These are phyloP conservation scores for Anabacerthia variegaticeps DNA, from an alignment of 2,797 vertebrate genomes.

Conservation along the genomic window DNA sequence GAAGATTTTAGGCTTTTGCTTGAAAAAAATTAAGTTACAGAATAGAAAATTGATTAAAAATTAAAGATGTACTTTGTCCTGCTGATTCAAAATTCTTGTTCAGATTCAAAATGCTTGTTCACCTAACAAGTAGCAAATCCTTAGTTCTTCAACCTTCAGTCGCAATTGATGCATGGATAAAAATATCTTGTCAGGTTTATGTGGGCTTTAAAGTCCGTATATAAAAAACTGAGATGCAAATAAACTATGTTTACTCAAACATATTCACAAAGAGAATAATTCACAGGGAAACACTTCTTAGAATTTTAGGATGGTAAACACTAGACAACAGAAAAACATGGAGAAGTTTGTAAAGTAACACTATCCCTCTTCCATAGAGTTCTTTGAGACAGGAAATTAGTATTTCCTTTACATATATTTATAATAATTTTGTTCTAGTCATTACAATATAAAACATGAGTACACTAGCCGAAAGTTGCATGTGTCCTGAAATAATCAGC, in stretches of 20 bases:
- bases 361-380: rapidly evolving
- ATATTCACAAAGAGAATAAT: not conserved
- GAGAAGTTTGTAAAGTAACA: not conserved
- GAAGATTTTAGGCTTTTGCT: not conserved
- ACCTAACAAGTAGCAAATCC: not conserved
- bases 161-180: not conserved
- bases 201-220: rapidly evolving
- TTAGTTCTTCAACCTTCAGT: not conserved
- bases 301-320: not conserved
- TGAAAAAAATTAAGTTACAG: not conserved
- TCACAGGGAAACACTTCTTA: not conserved
- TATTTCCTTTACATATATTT: not conserved
- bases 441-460: not conserved
- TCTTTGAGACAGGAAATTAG: not conserved
- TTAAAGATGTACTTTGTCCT: not conserved
- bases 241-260: not conserved
- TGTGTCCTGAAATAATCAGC: not conserved
- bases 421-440: not conserved
- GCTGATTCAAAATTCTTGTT: not conserved
- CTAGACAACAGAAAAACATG: rapidly evolving
- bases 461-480: not conserved
- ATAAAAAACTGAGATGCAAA: not conserved
- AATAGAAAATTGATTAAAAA: not conserved
- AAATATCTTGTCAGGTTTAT: not conserved
- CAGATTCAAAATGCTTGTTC: not conserved